Evolutionary conservation across 1,140 invertebrate species (phyloP).

Genomic region (Sminthurides bifidus): DNA sequence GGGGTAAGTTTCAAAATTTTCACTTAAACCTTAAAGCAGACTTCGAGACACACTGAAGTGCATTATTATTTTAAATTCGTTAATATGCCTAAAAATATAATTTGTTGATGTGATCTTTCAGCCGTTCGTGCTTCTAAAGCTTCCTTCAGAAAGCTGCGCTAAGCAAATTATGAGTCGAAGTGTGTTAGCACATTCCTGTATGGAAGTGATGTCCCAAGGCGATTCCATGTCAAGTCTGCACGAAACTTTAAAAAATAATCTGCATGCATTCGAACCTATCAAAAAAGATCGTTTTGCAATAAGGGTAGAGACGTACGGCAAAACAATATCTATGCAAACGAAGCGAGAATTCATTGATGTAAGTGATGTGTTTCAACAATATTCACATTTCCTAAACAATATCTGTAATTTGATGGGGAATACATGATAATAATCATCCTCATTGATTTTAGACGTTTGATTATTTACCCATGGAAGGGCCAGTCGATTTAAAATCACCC

Average conservation of each 20-base stretch:
- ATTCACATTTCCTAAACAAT: neutral
- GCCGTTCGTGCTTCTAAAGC: constrained; percentile 66
- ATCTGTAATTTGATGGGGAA: constrained; percentile 4
- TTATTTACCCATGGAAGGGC: constrained; percentile 66
- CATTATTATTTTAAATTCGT: constrained; percentile 2
- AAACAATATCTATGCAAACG: constrained; percentile 59
- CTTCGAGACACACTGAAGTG: neutral
- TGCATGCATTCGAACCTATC: constrained; percentile 44
- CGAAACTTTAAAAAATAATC: constrained; percentile 46
- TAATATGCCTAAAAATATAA: constrained; percentile 13
- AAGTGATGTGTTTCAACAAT: constrained; percentile 25
- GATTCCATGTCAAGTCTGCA: constrained; percentile 49
- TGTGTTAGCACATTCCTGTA: constrained; percentile 58
- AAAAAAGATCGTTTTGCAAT: constrained; percentile 60
- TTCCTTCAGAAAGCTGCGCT: constrained; percentile 49
- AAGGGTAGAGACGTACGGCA: constrained; percentile 77
- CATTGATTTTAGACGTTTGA: constrained; percentile 52
- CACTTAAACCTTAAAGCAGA: neutral
- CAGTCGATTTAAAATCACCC: constrained; percentile 71
- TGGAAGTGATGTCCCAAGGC: constrained; percentile 62
- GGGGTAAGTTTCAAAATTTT: constrained; percentile 12
- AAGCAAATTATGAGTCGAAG: constrained; percentile 59
- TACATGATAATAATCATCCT: constrained; percentile 14
- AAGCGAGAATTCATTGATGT: constrained; percentile 80
- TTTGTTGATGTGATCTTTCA: constrained; percentile 37